Evolutionary conservation across 2,113 vertebrate genomes (phyloP), one percentile per base, ranked within the genome.

Genomic region (Channa argus): DNA sequence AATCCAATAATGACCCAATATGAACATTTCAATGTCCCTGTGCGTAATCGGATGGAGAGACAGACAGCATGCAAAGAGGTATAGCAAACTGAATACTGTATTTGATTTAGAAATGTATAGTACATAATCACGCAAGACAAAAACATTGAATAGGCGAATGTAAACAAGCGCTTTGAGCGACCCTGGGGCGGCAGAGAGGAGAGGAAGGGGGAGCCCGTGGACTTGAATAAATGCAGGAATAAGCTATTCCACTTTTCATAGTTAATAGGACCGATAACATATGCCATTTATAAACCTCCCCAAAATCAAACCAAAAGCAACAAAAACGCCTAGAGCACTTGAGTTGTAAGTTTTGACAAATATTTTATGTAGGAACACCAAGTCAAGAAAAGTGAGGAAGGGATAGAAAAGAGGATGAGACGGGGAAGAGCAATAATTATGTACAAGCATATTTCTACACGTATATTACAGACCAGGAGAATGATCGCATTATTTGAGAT

Each of bases 381-480:
- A 96, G 95, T 95, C 94, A 95, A 96, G 95, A 95, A 94, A 95
- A 95, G 93, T 94, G 93, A 92, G 87, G 87, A 89, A 77, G 80
- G 90, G 89, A 91, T 93, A 92, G 93, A 93, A 94, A 94, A 94
- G 94, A 95, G 94, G 91, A 94, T 91, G 92, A 90, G 83, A 84
- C 88, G 94, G 88, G 88, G 90, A 91, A 94, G 95, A 95, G 95
- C 96, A 96, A 94, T 96, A 96, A 85, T 97, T 96, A 98, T 98
- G 94, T 98, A 99, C 97, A 99, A 94, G 96, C 96, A 96, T 94
- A 93, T 98, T 97, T 98, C 97, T 99, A 99, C 97, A 98, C 95
- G 96, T 99, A 99, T 99, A 97, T 97, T 99, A 99, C 98, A 99
- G 96, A 97, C 95, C 96, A 96, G 97, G 97, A 95, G 95, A 96